Base-by-base conservation (phyloP, 37 sponge, comb jelly and placozoan genomes). In the Agelas oroides region DNA sequence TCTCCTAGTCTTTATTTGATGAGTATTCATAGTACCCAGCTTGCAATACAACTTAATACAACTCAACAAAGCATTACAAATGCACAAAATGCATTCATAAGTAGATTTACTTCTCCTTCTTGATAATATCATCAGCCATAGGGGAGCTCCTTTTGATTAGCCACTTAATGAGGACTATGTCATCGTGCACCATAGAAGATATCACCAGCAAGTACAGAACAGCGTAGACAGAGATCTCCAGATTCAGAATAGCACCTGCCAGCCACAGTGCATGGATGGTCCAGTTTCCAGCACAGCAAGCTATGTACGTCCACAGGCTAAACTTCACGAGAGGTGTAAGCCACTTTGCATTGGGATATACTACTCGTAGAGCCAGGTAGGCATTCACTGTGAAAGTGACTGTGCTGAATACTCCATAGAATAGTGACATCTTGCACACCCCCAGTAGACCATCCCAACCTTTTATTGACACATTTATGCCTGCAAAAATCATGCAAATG, bases 321-420 rank as follows among this genome's bases (percentile, higher is more conserved):
- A 95, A 18, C 27, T 63, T 63, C 28, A 76, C 41, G 1, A 92
- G 33, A 17, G 17, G 35, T 14, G 76, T 65, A 38, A 89, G 16
- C 75, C 86, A 81, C 14, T 17, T 34, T 17, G 71, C 81, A 58
- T 58, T 83, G 53, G 93, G 87, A 58, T 92, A 95, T 24, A 95
- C 83, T n/a, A 95, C 96, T 69, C 96, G 67, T 59, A 92, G 46
- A 33, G 90, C 96, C 41, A 95, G 70, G 35, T 89, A 95, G 41
- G 86, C 83, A 86, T 95, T 95, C 41, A 95, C 96, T 34, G 64
- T 1, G 35, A 77, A 95, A 17, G 96, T 31, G 18, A 91, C 54
- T 15, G 89, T 65, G 64, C 95, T 94, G 75, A 86, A 87, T 0
- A 41, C 40, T 2, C 90, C 96, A 79, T 95, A 95, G 28, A 95